These are phyloP conservation scores for Aphelocoma coerulescens DNA, from an alignment of 2,113 vertebrate genomes.

Conservation along the genomic window DNA sequence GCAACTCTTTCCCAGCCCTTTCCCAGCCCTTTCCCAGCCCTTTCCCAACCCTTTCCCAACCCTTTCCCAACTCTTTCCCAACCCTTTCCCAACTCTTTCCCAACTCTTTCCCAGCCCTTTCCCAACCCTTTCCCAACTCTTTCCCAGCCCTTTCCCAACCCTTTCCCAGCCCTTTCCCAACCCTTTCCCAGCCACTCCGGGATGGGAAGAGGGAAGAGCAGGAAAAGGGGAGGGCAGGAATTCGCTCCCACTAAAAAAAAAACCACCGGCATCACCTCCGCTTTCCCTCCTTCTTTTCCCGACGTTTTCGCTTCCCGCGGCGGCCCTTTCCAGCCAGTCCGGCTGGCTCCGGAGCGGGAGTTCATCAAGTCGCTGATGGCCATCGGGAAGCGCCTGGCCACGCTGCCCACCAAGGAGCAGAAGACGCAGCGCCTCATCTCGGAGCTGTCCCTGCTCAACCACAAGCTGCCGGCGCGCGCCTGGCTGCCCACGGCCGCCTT, in stretches of 20 bases:
- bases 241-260: accelerated
- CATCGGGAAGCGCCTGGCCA: conserved; percentile 91
- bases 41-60: no score
- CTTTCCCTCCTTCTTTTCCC: neutral
- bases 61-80: no score
- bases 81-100: no score
- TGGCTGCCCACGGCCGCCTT: conserved; percentile 91
- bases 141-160: neutral
- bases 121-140: no score
- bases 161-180: neutral
- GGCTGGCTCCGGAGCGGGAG: conserved; percentile 89
- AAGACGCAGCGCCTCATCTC: conserved; percentile 92
- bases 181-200: neutral
- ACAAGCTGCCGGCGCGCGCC: conserved; percentile 89
- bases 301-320: accelerated
- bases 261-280: neutral
- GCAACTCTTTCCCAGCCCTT: no score
- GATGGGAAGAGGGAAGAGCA: neutral
- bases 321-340: conserved; percentile 74
- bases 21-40: no score
- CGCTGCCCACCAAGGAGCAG: conserved; percentile 95
- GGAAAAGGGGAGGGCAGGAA: neutral
- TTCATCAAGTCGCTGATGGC: conserved; percentile 95
- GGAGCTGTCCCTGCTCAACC: conserved; percentile 93
- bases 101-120: no score